Conservation (phyloP, 2,113 vertebrate species). For the Candoia aspera region DNA sequence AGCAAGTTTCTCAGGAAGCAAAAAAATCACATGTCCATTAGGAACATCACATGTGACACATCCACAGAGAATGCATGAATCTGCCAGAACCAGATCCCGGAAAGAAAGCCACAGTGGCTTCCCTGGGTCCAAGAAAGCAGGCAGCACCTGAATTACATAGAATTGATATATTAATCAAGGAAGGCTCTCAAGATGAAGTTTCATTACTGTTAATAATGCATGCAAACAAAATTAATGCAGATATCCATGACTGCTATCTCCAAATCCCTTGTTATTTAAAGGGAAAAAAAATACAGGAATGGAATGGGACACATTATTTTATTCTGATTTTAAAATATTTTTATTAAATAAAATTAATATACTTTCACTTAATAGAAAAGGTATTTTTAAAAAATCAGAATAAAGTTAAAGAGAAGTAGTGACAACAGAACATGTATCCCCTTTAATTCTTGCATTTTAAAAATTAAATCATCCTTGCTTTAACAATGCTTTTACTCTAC, state of each 20-base stretch:
- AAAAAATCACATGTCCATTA: not conserved
- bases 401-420: not conserved
- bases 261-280: not conserved
- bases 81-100: not conserved
- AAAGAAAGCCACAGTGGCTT: constrained; percentile 9
- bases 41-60: not conserved
- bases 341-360: not conserved
- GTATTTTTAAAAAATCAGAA: not conserved
- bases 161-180: not conserved
- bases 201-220: not conserved
- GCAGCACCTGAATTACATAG: not conserved
- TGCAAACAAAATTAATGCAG: constrained; percentile 11
- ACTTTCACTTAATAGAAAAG: not conserved
- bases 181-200: not conserved
- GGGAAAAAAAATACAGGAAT: not conserved
- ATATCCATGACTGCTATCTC: not conserved
- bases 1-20: not conserved
- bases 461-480: not conserved
- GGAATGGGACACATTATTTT: not conserved
- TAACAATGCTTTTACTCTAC: not conserved
- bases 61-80: not conserved
- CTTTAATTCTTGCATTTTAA: not conserved
- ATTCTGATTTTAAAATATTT: not conserved
- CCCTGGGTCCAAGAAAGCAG: not conserved
- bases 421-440: not conserved